Percentiles rank a stretch among this genome's conserved stretches.
These are phyloP conservation scores for Alviniconcha strummeri DNA, from an alignment of 2,888 invertebrate genomes.

Conservation along the genomic window DNA sequence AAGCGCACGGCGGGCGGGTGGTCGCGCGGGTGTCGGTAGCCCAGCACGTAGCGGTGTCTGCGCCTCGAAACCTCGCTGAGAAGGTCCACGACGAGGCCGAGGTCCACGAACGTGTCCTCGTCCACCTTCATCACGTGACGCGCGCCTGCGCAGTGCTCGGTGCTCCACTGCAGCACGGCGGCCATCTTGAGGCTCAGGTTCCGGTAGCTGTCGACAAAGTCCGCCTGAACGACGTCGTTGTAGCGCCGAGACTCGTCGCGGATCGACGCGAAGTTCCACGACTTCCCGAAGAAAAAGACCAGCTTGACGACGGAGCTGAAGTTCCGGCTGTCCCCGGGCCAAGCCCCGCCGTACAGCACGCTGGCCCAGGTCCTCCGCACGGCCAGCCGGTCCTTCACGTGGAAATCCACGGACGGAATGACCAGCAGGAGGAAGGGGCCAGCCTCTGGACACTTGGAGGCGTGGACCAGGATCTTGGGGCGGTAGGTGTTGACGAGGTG, in stretches of 20 bases:
- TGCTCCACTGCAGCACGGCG: constrained; percentile 13
- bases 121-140: constrained; percentile 17
- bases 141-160: background rate
- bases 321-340: background rate
- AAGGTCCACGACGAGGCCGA: constrained; percentile 14
- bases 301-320: background rate
- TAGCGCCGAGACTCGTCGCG: background rate
- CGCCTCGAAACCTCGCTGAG: background rate
- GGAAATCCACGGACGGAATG: background rate
- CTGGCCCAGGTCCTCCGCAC: constrained; percentile 28
- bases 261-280: background rate
- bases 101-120: constrained; percentile 25
- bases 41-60: background rate
- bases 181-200: constrained; percentile 29
- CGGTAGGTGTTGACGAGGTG: background rate
- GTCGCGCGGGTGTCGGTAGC: background rate
- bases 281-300: constrained; percentile 20
- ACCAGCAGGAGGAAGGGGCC: constrained; percentile 18
- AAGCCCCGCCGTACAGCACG: background rate
- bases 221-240: constrained; percentile 14
- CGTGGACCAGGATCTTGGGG: background rate
- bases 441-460: background rate
- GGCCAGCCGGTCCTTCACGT: background rate
- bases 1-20: background rate
- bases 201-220: constrained; percentile 23